Conservation (phyloP, 2,888 invertebrate genomes). For the Thalpophila matura region DNA sequence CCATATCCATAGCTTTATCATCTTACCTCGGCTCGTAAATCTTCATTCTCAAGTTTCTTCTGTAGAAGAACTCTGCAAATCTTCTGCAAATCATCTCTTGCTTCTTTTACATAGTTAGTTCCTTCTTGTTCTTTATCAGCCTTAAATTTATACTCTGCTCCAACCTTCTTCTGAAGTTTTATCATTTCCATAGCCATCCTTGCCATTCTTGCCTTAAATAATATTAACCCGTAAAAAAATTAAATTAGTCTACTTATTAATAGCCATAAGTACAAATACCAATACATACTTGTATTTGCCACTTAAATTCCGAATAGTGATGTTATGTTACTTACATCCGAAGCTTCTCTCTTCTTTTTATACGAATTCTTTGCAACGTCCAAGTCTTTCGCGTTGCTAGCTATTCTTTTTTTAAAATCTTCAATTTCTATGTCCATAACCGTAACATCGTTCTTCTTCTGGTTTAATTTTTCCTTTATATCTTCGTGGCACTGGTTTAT, state of each 20-base stretch:
- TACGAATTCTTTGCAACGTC: conserved; percentile 66
- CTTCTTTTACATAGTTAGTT: conserved; percentile 73
- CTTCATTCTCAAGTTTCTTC: conserved; percentile 83
- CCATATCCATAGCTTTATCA: too few relatives aligned
- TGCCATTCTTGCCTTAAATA: conserved; percentile 69
- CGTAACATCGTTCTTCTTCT: conserved; percentile 79
- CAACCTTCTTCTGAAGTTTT: conserved; percentile 63
- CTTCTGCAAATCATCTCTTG: conserved; percentile 80
- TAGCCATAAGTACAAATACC: too few relatives aligned
- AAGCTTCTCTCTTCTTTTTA: conserved; percentile 69
- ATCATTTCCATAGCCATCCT: conserved; percentile 66
- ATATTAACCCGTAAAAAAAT: background rate
- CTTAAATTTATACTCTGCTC: conserved; percentile 71
- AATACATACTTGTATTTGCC: too few relatives aligned
- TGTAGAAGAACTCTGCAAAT: conserved; percentile 77
- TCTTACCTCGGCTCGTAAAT: conserved; percentile 79
- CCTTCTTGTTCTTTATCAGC: conserved; percentile 77
- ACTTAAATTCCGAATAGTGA: too few relatives aligned
- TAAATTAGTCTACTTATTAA: too few relatives aligned
- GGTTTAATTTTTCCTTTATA: conserved; percentile 73
- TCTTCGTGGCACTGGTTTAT: conserved; percentile 74
- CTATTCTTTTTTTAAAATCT: conserved; percentile 73
- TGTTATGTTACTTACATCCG: conserved; percentile 74
- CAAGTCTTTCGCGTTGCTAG: conserved; percentile 71
- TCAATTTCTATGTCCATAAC: conserved; percentile 75